Evolutionary conservation across 1,140 invertebrate species (phyloP).

Genomic region (Leptoteleia sp.): DNA sequence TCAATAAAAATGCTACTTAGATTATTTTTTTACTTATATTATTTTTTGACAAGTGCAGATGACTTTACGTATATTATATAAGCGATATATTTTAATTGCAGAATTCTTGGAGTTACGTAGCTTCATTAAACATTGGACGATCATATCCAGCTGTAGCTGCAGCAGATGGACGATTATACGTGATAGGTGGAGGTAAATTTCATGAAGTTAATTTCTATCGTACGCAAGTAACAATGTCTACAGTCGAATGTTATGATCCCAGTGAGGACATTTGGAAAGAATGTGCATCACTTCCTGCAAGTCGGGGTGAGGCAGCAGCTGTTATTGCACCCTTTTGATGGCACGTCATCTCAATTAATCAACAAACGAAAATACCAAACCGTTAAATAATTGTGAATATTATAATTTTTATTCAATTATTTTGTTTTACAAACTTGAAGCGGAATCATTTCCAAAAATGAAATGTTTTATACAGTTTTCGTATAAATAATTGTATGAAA

Average conservation of each 20-base stretch:
- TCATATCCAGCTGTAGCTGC: conserved; percentile 92
- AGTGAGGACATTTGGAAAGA: conserved; percentile 88
- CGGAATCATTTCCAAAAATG: conserved; percentile 1
- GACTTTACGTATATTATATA: too few species aligned
- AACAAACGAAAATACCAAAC: background rate
- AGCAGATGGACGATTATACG: conserved; percentile 90
- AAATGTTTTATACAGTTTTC: too few species aligned
- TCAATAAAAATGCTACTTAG: too few species aligned
- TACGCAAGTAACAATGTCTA: conserved; percentile 89
- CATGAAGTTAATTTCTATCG: conserved; percentile 91
- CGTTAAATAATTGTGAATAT: too few species aligned
- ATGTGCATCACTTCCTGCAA: conserved; percentile 88
- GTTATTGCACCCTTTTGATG: conserved; percentile 82
- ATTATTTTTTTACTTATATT: too few species aligned
- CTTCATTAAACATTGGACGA: conserved; percentile 87
- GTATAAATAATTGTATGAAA: too few species aligned
- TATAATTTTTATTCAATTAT: too few species aligned
- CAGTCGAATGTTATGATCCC: conserved; percentile 86
- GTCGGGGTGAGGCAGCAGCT: conserved; percentile 92
- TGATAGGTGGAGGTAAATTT: conserved; percentile 90
- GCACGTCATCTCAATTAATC: conserved; percentile 33
- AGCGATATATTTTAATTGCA: too few species aligned
- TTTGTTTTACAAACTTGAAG: background rate
- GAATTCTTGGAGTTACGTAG: conserved; percentile 90
- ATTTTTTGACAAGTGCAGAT: too few species aligned